Evolutionary conservation across 2,888 invertebrate species (phyloP), one percentile per base, ranked within the genome.

Genomic region (Pristionchus exspectatus): DNA sequence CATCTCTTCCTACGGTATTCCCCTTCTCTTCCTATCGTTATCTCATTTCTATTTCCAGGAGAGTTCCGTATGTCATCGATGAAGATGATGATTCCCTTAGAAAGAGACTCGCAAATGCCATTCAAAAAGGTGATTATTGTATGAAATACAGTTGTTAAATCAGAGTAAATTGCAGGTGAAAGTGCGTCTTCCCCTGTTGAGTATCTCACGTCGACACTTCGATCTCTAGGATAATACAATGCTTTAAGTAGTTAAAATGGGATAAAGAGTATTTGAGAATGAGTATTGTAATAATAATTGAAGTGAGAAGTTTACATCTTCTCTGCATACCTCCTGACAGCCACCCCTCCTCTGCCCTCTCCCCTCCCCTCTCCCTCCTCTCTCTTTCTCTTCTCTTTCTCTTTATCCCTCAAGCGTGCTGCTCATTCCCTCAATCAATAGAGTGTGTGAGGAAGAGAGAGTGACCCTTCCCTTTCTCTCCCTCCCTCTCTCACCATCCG

Each of bases 351-450:
- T 16, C n/a, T n/a, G n/a, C 24, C 30, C 72, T 33, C 33, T 7
- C 33, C 33, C 21, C 27, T 27, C n/a, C n/a, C 77, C 59, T n/a
- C 12, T 81, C 77, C 72, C 72, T 38, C 21, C 72, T 30, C 72
- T 18, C 72, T 21, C n/a, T 21, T 18, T 21, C 18, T 74, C 50
- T 81, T 54, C 24, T 33, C 2, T 44, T 21, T 50, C 50, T 50
- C n/a, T 81, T 50, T 50, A 12, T 44, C 81, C 81, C 81, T 81
- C 81, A 81, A 81, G 81, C 81, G 50, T 27, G 81, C 81, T 81
- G 54, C 81, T 81, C 81, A 50, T 44, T 81, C 81, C 81, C 81
- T 81, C 81, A 81, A 81, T 81, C 81, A 54, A 81, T 81, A 81
- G 81, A 81, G 81, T 81, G 81, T 81, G 50, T 50, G 81, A 81